A percentile compares a stretch with the other conserved stretches of the same genome.
Conservation (phyloP, 2,113 vertebrate genomes). For the Rallus limicola region DNA sequence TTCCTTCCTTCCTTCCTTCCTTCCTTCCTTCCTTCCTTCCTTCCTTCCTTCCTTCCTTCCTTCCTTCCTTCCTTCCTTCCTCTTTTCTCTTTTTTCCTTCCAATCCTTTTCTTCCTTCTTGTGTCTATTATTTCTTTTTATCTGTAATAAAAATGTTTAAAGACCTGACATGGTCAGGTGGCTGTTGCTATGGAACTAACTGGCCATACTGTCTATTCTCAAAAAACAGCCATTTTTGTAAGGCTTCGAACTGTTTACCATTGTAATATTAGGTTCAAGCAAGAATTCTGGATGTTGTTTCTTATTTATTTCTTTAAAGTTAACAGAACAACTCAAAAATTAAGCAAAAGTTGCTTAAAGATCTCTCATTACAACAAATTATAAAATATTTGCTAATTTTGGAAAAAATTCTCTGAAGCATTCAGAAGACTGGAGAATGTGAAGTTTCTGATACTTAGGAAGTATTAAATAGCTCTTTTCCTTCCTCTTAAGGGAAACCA, state of each 20-base stretch:
- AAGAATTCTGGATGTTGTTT: not conserved
- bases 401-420: not conserved
- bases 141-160: not conserved
- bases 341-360: not conserved
- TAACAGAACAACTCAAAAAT: not conserved
- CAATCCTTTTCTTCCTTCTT: not conserved
- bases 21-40: too few relatives aligned
- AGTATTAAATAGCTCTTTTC: not conserved
- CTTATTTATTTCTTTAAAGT: not conserved
- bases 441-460: not conserved
- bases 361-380: not conserved
- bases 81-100: not conserved
- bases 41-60: too few relatives aligned
- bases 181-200: not conserved
- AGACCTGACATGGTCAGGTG: not conserved
- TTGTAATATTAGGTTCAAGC: not conserved
- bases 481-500: not conserved
- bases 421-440: not conserved
- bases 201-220: not conserved
- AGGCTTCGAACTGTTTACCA: not conserved
- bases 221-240: not conserved
- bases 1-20: not conserved
- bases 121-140: not conserved
- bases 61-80: too few relatives aligned
- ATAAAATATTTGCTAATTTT: not conserved